A percentile compares a stretch with the other conserved stretches of the same genome.
phyloP scores from a whole-genome alignment of 1,140 invertebrate genomes.

The Bacillus rossius region DNA sequence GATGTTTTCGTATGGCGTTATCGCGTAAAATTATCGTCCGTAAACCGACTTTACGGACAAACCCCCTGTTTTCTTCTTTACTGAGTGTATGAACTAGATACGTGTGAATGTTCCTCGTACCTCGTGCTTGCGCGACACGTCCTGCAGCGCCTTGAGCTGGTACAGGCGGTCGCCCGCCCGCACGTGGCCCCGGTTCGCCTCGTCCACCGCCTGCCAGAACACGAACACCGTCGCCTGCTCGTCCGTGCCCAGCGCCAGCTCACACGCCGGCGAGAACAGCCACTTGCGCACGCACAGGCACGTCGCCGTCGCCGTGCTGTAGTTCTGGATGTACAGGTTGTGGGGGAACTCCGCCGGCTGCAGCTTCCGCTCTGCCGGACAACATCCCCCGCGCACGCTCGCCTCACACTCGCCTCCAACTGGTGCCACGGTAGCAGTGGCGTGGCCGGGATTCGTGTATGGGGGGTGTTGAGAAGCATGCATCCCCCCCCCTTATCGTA shows the following conservation, averaged over 20 bases:
- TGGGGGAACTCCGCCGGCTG: slow-evolving; percentile 93
- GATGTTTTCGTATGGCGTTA: no score
- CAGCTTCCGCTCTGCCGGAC: slow-evolving; percentile 79
- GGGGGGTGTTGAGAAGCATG: no score
- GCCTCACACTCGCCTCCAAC: no score
- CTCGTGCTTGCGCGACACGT: slow-evolving; percentile 79
- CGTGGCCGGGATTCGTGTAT: no score
- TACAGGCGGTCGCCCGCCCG: slow-evolving; percentile 85
- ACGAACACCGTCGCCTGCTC: slow-evolving; percentile 63
- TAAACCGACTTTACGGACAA: no score
- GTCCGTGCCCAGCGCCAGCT: slow-evolving; percentile 60
- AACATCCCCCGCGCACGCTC: no score
- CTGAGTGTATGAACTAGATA: no score
- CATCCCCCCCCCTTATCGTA: no score
- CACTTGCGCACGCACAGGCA: slow-evolving; percentile 93
- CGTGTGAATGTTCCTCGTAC: no score
- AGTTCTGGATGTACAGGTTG: slow-evolving; percentile 98
- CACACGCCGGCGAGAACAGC: slow-evolving; percentile 79
- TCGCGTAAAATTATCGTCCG: no score
- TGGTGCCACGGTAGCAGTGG: no score
- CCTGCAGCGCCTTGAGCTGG: slow-evolving; percentile 92
- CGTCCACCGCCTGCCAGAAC: slow-evolving; percentile 87
- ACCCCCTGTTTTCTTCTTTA: no score
- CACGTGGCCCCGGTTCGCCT: slow-evolving; percentile 90
- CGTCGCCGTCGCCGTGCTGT: slow-evolving; percentile 95